A percentile compares a stretch with the other conserved stretches of the same genome.
These are phyloP conservation scores for Momotus momota DNA, from an alignment of 2,797 vertebrate species.

Conservation along the genomic window DNA sequence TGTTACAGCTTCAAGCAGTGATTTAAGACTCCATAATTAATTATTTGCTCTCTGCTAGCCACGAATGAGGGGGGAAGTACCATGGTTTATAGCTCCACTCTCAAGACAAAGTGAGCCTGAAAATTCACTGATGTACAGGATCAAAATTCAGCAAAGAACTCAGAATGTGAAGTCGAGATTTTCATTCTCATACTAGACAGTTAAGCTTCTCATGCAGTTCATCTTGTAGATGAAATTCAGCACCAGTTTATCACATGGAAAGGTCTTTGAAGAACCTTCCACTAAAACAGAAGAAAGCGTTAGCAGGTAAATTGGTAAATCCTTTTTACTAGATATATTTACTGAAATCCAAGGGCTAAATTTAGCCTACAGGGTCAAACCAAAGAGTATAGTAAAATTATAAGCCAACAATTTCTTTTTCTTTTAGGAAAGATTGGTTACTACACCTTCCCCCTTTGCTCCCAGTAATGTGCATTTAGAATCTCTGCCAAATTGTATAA, in stretches of 20 bases:
- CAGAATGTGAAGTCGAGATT: not conserved
- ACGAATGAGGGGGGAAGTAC: not conserved
- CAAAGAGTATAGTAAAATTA: not conserved
- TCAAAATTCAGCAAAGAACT: not conserved
- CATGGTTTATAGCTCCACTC: not conserved
- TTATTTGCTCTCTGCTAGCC: not conserved
- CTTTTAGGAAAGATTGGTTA: not conserved
- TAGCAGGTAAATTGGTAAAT: not conserved
- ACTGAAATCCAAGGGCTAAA: not conserved
- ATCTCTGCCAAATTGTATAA: not conserved
- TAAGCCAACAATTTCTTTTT: not conserved
- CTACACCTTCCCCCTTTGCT: not conserved
- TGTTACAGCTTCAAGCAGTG: not conserved
- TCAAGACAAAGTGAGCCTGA: not conserved
- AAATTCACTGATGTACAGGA: not conserved
- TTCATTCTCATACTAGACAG: not conserved
- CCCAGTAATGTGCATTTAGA: not conserved
- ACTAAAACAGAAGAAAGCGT: not conserved
- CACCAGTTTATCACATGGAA: not conserved
- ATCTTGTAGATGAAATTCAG: not conserved
- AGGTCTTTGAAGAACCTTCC: not conserved
- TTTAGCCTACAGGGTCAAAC: not conserved
- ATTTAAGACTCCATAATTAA: conserved; percentile 26
- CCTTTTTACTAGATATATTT: not conserved
- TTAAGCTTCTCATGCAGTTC: not conserved